Percentiles rank a stretch among this genome's conserved stretches.
phyloP scores from a whole-genome alignment of 1,140 invertebrate species.

The Bombus waltoni region DNA sequence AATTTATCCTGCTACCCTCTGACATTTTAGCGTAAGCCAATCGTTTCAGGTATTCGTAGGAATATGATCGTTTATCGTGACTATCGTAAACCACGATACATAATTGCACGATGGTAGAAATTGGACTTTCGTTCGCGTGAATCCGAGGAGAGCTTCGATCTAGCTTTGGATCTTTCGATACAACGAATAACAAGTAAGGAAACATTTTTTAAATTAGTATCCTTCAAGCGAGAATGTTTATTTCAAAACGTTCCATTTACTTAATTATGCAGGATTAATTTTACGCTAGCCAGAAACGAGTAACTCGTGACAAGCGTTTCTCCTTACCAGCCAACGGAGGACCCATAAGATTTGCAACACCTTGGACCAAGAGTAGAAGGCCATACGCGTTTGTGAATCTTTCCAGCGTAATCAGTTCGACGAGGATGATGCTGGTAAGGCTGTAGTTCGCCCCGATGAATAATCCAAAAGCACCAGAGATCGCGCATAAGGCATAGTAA shows the following conservation, averaged over 20 bases:
- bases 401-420: constrained; percentile 92
- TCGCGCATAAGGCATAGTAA: constrained; percentile 85
- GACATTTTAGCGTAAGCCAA: not conserved
- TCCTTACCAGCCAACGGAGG: constrained; percentile 91
- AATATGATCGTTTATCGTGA: not conserved
- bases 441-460: constrained; percentile 95
- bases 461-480: constrained; percentile 90
- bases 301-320: not conserved
- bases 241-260: too few relatives aligned
- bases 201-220: not conserved
- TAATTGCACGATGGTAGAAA: too few relatives aligned
- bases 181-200: not conserved
- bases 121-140: too few relatives aligned
- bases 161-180: too few relatives aligned
- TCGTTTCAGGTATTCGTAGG: not conserved
- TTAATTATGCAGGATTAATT: not conserved
- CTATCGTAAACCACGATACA: too few relatives aligned
- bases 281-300: not conserved
- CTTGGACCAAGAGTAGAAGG: constrained; percentile 92
- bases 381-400: constrained; percentile 96
- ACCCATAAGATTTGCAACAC: constrained; percentile 93
- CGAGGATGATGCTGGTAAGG: constrained; percentile 92
- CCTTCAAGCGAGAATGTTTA: too few relatives aligned
- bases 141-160: too few relatives aligned
- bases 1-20: constrained; percentile 1